Conservation (phyloP, 2,113 vertebrate species). For the Abramis brama region DNA sequence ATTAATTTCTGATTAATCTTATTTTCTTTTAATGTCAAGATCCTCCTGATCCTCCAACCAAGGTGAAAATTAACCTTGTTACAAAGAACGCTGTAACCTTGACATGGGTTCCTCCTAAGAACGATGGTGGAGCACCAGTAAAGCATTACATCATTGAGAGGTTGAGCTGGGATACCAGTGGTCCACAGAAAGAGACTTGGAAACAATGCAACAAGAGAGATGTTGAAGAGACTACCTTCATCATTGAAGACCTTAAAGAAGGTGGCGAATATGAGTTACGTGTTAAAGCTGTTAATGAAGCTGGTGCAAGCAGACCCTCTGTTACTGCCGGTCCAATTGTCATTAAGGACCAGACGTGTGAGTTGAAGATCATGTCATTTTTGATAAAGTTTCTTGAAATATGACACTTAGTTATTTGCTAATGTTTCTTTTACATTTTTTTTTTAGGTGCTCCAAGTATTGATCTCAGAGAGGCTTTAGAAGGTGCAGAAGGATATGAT, state of each 20-base stretch:
- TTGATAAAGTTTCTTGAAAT: background rate
- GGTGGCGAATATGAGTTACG: slow-evolving; percentile 97
- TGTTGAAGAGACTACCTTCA: slow-evolving; percentile 86
- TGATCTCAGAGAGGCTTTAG: slow-evolving; percentile 89
- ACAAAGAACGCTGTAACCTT: slow-evolving; percentile 91
- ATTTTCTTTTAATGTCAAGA: slow-evolving; percentile 71
- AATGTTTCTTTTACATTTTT: slow-evolving; percentile 32
- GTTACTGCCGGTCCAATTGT: slow-evolving; percentile 87
- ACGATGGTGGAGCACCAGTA: slow-evolving; percentile 93
- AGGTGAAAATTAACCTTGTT: slow-evolving; percentile 89
- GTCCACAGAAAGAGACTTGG: slow-evolving; percentile 95
- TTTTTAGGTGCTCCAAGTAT: slow-evolving; percentile 89
- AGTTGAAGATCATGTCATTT: slow-evolving; percentile 60
- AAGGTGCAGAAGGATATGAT: slow-evolving; percentile 91
- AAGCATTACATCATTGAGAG: slow-evolving; percentile 96
- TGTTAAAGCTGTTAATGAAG: slow-evolving; percentile 96
- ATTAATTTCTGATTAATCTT: background rate
- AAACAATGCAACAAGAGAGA: slow-evolving; percentile 91
- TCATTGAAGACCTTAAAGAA: slow-evolving; percentile 87
- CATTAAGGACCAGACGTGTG: slow-evolving; percentile 97
- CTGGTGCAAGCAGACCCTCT: slow-evolving; percentile 91
- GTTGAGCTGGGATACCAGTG: slow-evolving; percentile 91
- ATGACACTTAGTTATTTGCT: background rate
- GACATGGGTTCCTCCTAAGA: slow-evolving; percentile 93
- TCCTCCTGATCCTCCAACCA: slow-evolving; percentile 94